Conservation (phyloP, 2,113 vertebrate genomes). For the Emydocephalus ijimae region DNA sequence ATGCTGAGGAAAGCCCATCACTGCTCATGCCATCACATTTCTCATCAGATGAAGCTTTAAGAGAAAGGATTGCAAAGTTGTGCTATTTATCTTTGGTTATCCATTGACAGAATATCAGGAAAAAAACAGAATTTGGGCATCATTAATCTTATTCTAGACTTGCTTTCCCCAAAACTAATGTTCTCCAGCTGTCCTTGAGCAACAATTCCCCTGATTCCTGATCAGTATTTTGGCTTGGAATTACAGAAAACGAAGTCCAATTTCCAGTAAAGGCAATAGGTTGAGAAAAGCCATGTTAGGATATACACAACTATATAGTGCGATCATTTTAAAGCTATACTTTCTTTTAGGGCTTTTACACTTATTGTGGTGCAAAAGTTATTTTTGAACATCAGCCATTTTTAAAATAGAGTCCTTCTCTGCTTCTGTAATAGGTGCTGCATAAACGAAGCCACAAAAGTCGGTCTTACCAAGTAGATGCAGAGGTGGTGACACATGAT, state of each 20-base stretch:
- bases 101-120: neutral
- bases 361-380: neutral
- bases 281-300: neutral
- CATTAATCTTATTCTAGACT: neutral
- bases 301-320: neutral
- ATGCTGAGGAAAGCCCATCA: neutral
- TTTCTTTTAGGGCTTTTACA: neutral
- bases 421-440: slow-evolving; percentile 71
- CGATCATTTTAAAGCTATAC: neutral
- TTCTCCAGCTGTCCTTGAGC: neutral
- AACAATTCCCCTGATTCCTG: neutral
- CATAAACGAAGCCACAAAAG: slow-evolving; percentile 88
- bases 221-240: neutral
- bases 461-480: slow-evolving; percentile 83
- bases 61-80: neutral
- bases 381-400: neutral
- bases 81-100: neutral
- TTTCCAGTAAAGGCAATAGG: neutral
- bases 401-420: neutral
- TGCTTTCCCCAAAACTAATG: neutral
- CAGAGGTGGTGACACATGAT: slow-evolving; percentile 89
- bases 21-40: neutral
- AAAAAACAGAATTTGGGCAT: neutral
- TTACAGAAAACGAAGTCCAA: neutral
- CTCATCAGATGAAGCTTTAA: neutral